Evolutionary conservation across 2,797 vertebrate genomes (phyloP), one percentile per base, ranked within the genome.

Genomic region (Chelon auratus): DNA sequence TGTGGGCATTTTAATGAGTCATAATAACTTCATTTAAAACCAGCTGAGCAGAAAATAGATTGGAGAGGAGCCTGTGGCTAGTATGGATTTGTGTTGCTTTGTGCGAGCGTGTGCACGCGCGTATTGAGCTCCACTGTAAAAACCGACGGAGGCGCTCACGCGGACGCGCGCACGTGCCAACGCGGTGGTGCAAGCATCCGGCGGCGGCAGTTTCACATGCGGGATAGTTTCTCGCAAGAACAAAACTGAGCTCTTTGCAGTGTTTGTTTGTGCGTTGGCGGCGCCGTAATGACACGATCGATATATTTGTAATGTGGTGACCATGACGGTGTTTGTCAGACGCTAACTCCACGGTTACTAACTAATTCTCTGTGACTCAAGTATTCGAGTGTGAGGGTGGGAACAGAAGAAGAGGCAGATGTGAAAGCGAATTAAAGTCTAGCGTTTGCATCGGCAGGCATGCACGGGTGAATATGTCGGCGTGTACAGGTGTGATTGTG

Each of bases 11-110:
- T 99, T 99, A 99, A 99, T 99, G 97, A 99, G 96, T 99, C 97
- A 98, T 98, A 99, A 98, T 99, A 99, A 99, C 97, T 98, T 99
- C 96, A 98, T 98, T 99, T 98, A 99, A 99, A 99, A 97, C 97
- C 97, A 99, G 97, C 97, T 99, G 97, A 99, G 97, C 97, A 99
- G 97, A 99, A 99, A 99, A 99, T 99, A 98, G 97, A 98, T 98
- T 97, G 96, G 96, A 97, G 96, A 97, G 95, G 93, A 96, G 97
- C 97, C 97, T 96, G 95, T 92, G 97, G 97, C 97, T 96, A 96
- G 96, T 97, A 98, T 98, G 95, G 97, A 98, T 98, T 96, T 95
- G 93, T 93, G 89, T 87, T 87, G 78, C 69, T 78, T 66, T 76
- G 95, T 96, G 94, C 90, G 92, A 92, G 93, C 50, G 78, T 72